Conservation (phyloP, 2,888 invertebrate species). For the Metacarcinus magister region DNA sequence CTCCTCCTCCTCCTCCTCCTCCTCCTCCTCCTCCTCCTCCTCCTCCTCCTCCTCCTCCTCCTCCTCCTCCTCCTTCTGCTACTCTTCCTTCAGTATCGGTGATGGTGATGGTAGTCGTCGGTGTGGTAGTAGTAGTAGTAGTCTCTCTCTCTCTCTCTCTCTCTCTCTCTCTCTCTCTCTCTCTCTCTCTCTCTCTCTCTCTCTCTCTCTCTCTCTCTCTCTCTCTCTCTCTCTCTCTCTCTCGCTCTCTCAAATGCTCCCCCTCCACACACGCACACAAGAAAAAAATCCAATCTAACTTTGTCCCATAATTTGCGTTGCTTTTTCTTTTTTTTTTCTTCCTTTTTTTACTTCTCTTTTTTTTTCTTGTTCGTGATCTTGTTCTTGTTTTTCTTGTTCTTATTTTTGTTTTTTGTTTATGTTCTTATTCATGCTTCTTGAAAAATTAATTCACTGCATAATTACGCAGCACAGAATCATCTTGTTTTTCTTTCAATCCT, state of each 20-base stretch:
- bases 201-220: slow-evolving; percentile 26
- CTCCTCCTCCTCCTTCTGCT: not conserved
- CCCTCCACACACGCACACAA: not conserved
- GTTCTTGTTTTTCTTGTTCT: not conserved
- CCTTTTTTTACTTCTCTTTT: not conserved
- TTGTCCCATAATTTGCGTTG: not conserved
- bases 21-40: not conserved
- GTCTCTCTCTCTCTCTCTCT: not conserved
- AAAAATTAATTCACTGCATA: not conserved
- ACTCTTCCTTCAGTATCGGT: not conserved
- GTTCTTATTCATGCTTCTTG: not conserved
- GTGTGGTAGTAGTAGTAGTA: too few relatives aligned
- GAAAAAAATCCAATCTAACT: not conserved
- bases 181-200: not conserved
- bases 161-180: slow-evolving; percentile 10
- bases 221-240: not conserved
- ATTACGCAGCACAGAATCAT: not conserved
- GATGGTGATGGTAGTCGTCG: too few relatives aligned
- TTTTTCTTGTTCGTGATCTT: not conserved
- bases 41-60: not conserved
- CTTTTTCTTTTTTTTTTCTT: not conserved
- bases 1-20: not conserved
- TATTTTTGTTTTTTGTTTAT: not conserved
- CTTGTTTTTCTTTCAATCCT: not conserved
- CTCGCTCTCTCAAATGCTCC: not conserved